Evolutionary conservation across 2,113 vertebrate genomes (phyloP), one percentile per base, ranked within the genome.

Genomic region (Diadophis punctatus): DNA sequence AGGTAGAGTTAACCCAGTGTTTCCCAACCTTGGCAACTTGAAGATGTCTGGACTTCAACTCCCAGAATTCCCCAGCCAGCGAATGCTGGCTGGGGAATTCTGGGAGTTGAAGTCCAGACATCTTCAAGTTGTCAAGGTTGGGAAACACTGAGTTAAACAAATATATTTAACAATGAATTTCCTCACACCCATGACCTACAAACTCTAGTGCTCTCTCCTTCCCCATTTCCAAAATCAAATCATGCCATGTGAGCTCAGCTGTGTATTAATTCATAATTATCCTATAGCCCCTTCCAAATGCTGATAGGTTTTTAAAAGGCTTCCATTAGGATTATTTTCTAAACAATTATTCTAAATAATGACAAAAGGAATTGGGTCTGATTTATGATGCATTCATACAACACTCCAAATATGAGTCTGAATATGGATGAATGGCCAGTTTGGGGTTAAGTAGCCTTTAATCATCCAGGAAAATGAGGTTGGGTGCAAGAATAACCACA

Each of bases 221-320:
- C 18, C 51, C 68, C 52, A 90, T 49, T 52, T 63, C 86, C 90
- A 55, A 92, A 90, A 92, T 92, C 90, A 92, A 80, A 86, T 90
- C 53, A 52, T 8, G 16, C n/a, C 86, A 58, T 43, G 56, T n/a
- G 25, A 84, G 63, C 91, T 84, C 27, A 18, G 27, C 55, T 56
- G 53, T 85, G 48, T 92, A 49, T 34, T 89, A 89, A 85, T n/a
- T 49, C 55, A 89, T 85, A 58, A 48, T 92, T 89, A 84, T 58
- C 25, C 56, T n/a, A 39, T 5, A 48, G 34, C 14, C n/a, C 23
- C n/a, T 48, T 89, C 80, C 52, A 92, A 56, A 89, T 58, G 87
- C 52, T 23, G 46, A 25, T 85, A 89, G 84, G 56, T 12, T 39
- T 52, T 52, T 14, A 56, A 92, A 84, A 89, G 1, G 22, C 46